These are phyloP conservation scores for Marisa cornuarietis DNA, from an alignment of 1,140 invertebrate genomes.

Conservation along the genomic window DNA sequence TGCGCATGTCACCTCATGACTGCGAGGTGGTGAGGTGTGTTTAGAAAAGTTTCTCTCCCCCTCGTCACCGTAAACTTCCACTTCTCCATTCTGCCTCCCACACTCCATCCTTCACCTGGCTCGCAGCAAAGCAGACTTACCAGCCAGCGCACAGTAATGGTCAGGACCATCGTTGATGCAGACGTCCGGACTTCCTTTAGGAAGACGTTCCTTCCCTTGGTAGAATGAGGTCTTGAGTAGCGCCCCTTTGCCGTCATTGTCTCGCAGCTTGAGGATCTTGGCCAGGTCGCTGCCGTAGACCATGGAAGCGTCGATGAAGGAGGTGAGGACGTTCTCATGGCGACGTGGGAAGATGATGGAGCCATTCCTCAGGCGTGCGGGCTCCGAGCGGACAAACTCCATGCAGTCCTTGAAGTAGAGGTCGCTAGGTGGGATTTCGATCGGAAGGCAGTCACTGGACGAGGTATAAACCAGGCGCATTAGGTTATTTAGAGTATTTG, in stretches of 20 bases:
- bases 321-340: conserved; percentile 95
- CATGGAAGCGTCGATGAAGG: conserved; percentile 93
- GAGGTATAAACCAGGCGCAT: background rate
- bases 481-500: background rate
- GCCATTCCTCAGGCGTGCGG: conserved; percentile 67
- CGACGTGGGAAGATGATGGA: conserved; percentile 73
- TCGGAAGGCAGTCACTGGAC: conserved; percentile 81
- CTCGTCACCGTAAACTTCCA: too few species aligned
- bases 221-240: conserved; percentile 18
- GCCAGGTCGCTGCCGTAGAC: conserved; percentile 76
- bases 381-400: conserved; percentile 78
- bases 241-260: conserved; percentile 7
- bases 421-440: conserved; percentile 89
- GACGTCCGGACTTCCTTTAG: background rate
- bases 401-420: conserved; percentile 76
- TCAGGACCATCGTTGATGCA: conserved; percentile 8
- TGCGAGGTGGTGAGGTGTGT: too few species aligned
- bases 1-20: too few species aligned
- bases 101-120: too few species aligned
- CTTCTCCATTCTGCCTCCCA: too few species aligned
- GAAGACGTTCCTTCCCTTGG: conserved; percentile 21
- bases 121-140: background rate
- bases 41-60: too few species aligned
- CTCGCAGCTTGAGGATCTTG: background rate
- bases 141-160: conserved; percentile 16